Evolutionary conservation across 2,888 invertebrate species (phyloP).

Genomic region (Trichogramma dendrolimi): DNA sequence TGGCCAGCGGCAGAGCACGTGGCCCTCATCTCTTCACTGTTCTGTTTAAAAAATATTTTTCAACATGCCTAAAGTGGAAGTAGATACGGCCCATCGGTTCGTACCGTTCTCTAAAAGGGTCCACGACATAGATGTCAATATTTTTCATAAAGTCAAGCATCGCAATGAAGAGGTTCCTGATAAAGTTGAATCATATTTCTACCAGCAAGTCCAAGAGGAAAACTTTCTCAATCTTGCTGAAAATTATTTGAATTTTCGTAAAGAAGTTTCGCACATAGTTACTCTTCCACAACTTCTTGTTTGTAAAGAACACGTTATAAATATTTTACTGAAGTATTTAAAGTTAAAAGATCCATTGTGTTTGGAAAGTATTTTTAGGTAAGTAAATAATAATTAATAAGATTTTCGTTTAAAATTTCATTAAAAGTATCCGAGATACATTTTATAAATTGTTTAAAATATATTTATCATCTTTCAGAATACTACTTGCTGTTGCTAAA

Average conservation of each 20-base stretch:
- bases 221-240: conserved; percentile 80
- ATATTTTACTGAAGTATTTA: conserved; percentile 70
- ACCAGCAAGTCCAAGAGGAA: conserved; percentile 83
- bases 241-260: conserved; percentile 72
- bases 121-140: conserved; percentile 79
- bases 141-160: conserved; percentile 79
- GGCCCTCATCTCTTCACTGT: neutral
- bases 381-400: conserved; percentile 51
- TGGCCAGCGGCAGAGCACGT: too few species aligned
- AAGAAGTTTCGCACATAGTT: conserved; percentile 69
- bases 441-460: neutral
- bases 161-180: conserved; percentile 65
- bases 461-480: conserved; percentile 54
- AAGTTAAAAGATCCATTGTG: conserved; percentile 68
- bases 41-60: conserved; percentile 13
- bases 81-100: conserved; percentile 59
- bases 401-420: neutral
- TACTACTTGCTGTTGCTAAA: conserved; percentile 78
- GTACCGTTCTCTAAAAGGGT: conserved; percentile 85
- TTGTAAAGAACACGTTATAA: conserved; percentile 71
- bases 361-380: conserved; percentile 81
- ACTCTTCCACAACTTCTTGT: conserved; percentile 82
- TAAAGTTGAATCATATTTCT: conserved; percentile 76
- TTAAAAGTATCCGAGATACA: neutral
- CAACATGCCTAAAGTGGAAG: conserved; percentile 31